Base-by-base conservation (phyloP, 1,140 invertebrate species). In the Oryctes rhinoceros region DNA sequence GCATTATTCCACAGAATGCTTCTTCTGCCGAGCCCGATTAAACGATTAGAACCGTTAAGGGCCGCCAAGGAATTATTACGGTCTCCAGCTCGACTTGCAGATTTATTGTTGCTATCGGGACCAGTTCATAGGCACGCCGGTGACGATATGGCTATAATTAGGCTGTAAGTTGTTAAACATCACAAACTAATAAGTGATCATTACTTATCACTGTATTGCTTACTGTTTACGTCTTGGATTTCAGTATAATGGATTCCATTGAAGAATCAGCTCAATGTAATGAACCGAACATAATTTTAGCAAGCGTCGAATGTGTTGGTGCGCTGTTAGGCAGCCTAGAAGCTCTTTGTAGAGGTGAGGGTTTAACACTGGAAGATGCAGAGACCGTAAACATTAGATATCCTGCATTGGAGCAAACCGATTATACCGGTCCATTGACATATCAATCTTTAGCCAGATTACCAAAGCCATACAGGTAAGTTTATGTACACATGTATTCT, bases 1-100 rank as follows among this genome's bases (percentile, higher is more conserved):
- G 96, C 96, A 0, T 89, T 98, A 2, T 98, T 97, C 86, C 96
- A 98, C 88, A 90, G 96, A 48, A 97, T 98, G 94, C 88, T 98
- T 0, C 88, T 98, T 0, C 94, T 97, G 88, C 96, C 96, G 35
- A 94, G 94, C 0, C 92, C 95, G 0, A 90, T 93, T 53, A 95
- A 97, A 87, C 91, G 96, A 49, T 89, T 95, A 4, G 96, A 98
- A 85, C 94, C 96, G 0, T 86, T 98, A 9, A 92, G 95, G 82
- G 95, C 95, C 81, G 89, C 96, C 1, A 92, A 93, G 82, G 94
- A 96, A 89, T 87, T 95, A 30, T 87, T 95, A 7, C 90, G 92
- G 78, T 94, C 91, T 84, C 93, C 94, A 1, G 92, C 91, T 83
- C 88, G 93, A 71, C 89, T 96, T 35, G 91, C 95, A 1, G 92